Base-by-base conservation (phyloP, 2,797 vertebrate species). In the Galagoides demidoff region DNA sequence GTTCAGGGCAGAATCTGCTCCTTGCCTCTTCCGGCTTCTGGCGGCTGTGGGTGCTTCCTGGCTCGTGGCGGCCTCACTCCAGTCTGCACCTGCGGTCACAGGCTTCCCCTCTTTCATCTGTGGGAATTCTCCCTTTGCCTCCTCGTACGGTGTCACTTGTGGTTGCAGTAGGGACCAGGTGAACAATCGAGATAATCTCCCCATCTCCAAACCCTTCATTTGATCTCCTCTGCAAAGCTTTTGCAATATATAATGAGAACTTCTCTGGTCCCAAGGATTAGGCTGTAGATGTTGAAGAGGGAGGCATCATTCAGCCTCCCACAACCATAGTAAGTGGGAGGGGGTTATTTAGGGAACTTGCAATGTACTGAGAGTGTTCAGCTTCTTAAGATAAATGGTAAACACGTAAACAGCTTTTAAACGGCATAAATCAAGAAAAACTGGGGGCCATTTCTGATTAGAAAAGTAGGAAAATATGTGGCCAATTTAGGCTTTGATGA, bases 391-490 rank as follows among this genome's bases (percentile, higher is more conserved):
- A n/a, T 66, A 90, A 94, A 4, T 86, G n/a, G 45, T n/a, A 39
- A 82, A 83, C 79, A 71, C 8, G 7, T 59, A 22, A 34, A 93
- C 55, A 90, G 27, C 31, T 85, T 93, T 68, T 92, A 34, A 94
- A 31, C 63, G 66, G 4, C 61, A 93, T 14, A 77, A 96, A 92
- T 83, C 2, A 82, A 84, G 63, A 93, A 89, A 34, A 88, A 76
- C 84, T 89, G 13, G 22, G 57, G 39, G 3, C 10, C 10, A 64
- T 83, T 95, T 90, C 29, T 63, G 3, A 77, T 23, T 85, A 37
- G 23, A 93, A 52, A 79, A 89, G 20, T 43, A 84, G 39, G 43
- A 92, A 93, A 89, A 64, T 68, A 34, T 29, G 74, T 29, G 57
- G 31, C 7, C 84, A 88, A 64, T 93, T 92, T 57, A 89, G n/a